These are phyloP conservation scores for Anableps anableps DNA, from an alignment of 2,797 vertebrate genomes.

Conservation along the genomic window DNA sequence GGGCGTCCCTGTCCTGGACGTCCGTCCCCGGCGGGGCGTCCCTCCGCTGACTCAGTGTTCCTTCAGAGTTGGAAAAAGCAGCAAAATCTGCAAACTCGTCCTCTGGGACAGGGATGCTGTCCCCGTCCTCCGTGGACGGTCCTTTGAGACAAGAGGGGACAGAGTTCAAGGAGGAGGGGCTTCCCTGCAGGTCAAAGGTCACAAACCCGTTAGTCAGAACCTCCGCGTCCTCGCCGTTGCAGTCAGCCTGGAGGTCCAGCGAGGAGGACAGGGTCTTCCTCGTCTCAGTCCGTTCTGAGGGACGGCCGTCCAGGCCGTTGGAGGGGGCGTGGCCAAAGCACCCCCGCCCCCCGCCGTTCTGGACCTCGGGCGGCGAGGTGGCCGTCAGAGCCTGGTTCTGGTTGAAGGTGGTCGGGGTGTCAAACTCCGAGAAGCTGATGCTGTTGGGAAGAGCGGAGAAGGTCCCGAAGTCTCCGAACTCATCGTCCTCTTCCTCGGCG, in stretches of 20 bases:
- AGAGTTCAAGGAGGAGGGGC: constrained; percentile 70
- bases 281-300: constrained; percentile 78
- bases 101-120: constrained; percentile 50
- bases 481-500: constrained; percentile 90
- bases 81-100: constrained; percentile 91
- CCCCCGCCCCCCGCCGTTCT: constrained; percentile 75
- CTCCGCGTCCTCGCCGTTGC: constrained; percentile 85
- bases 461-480: constrained; percentile 94
- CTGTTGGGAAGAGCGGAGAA: constrained; percentile 89
- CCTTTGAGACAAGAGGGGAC: constrained; percentile 55
- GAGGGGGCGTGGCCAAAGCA: constrained; percentile 79
- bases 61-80: constrained; percentile 81
- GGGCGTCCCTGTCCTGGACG: too few species aligned
- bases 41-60: constrained; percentile 50
- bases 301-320: constrained; percentile 78
- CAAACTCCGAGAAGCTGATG: constrained; percentile 90
- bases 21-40: neutral
- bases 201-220: constrained; percentile 92
- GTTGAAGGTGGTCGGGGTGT: constrained; percentile 83
- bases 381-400: constrained; percentile 75
- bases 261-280: constrained; percentile 65
- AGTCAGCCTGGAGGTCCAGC: constrained; percentile 68
- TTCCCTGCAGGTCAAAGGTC: constrained; percentile 76
- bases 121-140: constrained; percentile 69
- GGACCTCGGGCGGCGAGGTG: constrained; percentile 88